Base-by-base conservation (phyloP, 2,888 invertebrate genomes). In the Drosophila stalkeri region DNA sequence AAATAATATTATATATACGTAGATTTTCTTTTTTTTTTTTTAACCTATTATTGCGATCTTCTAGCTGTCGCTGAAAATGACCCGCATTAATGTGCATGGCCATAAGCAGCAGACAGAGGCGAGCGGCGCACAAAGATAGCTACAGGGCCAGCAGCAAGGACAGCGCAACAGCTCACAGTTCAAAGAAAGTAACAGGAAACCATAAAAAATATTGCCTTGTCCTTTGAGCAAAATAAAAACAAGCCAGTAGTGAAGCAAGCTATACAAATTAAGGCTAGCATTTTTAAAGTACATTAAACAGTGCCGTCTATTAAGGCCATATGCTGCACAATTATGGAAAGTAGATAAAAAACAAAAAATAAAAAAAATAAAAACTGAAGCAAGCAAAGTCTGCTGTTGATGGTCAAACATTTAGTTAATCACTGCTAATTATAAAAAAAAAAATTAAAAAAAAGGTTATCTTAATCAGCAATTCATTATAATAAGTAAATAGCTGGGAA, bases 41-140 rank as follows among this genome's bases (percentile, higher is more conserved):
- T 63, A 74, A 85, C 70, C 72, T 87, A 73, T 84, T 78, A 73
- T 84, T 76, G 82, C 85, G 62, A 65, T 84, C 73, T 63, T 67
- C 55, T 62, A 51, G 69, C 67, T 72, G 64, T 68, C 74, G 70
- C 65, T 69, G 82, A 88, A 90, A 85, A 85, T 85, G 86, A 85
- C 80, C 88, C 82, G 64, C 77, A 74, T 77, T 90, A 85, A 87
- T 89, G 86, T 82, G 70, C 57, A 65, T 59, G 52, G 62, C 68
- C 75, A 69, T 81, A 67, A 68, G 67, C 61, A 87, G 57, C 69
- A 70, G 65, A 64, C 39, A 44, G 23, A 23, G 54, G 18, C 31
- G 44, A 65, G 64, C 27, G 27, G 27, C 27, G 27, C 18, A 59
- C 43, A 44, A 16, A 14, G 23, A 41, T 14, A 41, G 18, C n/a